A percentile compares a stretch with the other conserved stretches of the same genome.
Evolutionary conservation across 2,113 vertebrate species (phyloP).

Genomic region (Rhabdornis inornatus): DNA sequence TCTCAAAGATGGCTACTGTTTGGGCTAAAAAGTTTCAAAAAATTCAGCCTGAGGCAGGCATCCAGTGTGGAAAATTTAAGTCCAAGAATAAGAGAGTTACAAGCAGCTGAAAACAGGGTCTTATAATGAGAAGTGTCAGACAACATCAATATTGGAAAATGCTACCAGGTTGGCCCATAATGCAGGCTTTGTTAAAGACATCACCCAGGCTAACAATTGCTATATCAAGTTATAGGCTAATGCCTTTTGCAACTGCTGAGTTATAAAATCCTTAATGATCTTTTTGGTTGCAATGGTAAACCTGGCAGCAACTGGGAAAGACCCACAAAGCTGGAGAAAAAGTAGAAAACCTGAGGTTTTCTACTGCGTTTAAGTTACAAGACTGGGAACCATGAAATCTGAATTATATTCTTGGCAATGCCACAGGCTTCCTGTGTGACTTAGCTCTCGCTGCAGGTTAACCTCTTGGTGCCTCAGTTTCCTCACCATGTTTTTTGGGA

Average conservation of each 20-base stretch:
- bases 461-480: conserved; percentile 26
- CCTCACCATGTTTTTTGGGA: not conserved
- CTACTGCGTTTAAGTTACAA: not conserved
- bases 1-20: conserved; percentile 54
- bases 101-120: conserved; percentile 22
- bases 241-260: conserved; percentile 39
- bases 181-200: conserved; percentile 36
- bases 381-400: conserved; percentile 2
- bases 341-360: conserved; percentile 14
- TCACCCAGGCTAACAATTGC: not conserved
- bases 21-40: conserved; percentile 26
- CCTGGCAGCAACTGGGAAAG: conserved; percentile 13
- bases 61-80: conserved; percentile 26
- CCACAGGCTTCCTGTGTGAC: not conserved
- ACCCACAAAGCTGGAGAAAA: not conserved
- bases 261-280: conserved; percentile 26
- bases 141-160: conserved; percentile 17
- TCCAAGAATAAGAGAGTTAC: not conserved
- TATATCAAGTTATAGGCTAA: conserved; percentile 22
- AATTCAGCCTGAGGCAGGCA: conserved; percentile 32
- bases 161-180: conserved; percentile 40
- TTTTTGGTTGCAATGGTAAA: conserved; percentile 23
- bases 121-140: conserved; percentile 37
- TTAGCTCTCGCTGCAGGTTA: not conserved
- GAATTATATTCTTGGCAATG: conserved; percentile 23